Percentiles rank a stretch among this genome's conserved stretches.
phyloP scores from a whole-genome alignment of 2,797 vertebrate genomes.

The Arvicola amphibius region DNA sequence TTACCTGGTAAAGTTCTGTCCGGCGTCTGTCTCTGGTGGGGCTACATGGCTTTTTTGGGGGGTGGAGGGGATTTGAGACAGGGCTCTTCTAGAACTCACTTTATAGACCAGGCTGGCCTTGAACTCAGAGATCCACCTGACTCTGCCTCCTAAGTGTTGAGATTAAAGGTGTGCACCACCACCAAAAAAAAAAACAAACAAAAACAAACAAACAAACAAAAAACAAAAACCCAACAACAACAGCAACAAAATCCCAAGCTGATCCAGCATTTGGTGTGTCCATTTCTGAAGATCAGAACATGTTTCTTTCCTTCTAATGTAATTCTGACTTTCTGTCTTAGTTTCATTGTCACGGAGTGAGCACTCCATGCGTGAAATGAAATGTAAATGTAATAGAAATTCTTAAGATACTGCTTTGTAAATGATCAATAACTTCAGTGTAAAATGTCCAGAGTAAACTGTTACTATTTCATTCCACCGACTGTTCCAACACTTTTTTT shows the following conservation, averaged over 20 bases:
- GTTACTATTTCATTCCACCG: conserved; percentile 40
- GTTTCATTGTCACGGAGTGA: conserved; percentile 11
- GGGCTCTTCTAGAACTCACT: too few species aligned
- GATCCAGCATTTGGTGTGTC: not conserved
- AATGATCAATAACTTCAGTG: not conserved
- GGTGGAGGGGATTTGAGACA: too few species aligned
- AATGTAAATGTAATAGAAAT: conserved; percentile 36
- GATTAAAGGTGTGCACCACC: too few species aligned
- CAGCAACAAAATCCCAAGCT: not conserved
- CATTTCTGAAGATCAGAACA: conserved; percentile 25
- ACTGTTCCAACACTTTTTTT: conserved; percentile 9
- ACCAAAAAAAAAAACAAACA: too few species aligned
- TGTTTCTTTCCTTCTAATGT: conserved; percentile 31
- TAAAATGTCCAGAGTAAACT: conserved; percentile 22
- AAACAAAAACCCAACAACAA: too few species aligned
- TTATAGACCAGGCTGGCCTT: too few species aligned
- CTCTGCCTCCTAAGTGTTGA: too few species aligned
- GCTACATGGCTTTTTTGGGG: too few species aligned
- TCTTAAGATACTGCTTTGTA: conserved; percentile 17
- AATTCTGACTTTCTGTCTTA: conserved; percentile 23
- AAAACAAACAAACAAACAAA: too few species aligned
- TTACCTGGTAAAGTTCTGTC: too few species aligned
- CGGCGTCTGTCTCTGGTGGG: too few species aligned
- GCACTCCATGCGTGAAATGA: not conserved
- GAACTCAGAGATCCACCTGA: too few species aligned